These are phyloP conservation scores for Alces alces DNA, from an alignment of 2,113 vertebrate genomes.

Conservation along the genomic window DNA sequence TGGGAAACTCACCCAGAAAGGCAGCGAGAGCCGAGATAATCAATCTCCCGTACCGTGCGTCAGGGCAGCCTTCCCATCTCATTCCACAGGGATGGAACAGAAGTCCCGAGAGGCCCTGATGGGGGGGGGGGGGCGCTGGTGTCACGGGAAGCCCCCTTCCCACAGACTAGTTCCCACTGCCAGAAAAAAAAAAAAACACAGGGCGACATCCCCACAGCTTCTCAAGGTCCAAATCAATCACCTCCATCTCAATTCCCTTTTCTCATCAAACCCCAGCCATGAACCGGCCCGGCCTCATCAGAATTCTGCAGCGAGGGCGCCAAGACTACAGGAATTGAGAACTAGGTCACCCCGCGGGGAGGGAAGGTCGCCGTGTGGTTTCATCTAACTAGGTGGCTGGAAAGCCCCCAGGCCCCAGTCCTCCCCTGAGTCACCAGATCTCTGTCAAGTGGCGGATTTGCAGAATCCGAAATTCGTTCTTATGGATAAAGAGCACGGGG, in stretches of 20 bases:
- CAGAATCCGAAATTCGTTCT: neutral
- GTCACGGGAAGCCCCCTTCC: neutral
- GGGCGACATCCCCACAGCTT: neutral
- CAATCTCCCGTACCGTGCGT: accelerated
- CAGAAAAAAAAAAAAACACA: neutral
- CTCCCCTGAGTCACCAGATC: constrained; percentile 10
- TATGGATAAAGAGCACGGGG: accelerated
- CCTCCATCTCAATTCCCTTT: constrained; percentile 16
- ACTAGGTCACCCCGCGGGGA: constrained; percentile 32
- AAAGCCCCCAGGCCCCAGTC: constrained; percentile 51
- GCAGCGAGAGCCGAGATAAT: neutral
- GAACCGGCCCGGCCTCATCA: neutral
- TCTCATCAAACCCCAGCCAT: neutral
- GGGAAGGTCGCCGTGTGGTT: constrained; percentile 39
- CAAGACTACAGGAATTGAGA: constrained; percentile 34
- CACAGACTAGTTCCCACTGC: neutral
- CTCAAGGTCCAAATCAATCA: neutral
- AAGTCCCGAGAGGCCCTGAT: accelerated
- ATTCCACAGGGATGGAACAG: neutral
- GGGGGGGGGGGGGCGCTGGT: neutral
- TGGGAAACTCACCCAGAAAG: neutral
- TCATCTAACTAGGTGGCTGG: constrained; percentile 53
- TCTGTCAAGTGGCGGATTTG: neutral
- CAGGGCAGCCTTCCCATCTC: neutral
- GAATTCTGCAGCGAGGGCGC: neutral